Percentiles rank a stretch among this genome's conserved stretches.
phyloP scores from a whole-genome alignment of 53 echinoderm and acorn worm species.

The Stichopus horrens region DNA sequence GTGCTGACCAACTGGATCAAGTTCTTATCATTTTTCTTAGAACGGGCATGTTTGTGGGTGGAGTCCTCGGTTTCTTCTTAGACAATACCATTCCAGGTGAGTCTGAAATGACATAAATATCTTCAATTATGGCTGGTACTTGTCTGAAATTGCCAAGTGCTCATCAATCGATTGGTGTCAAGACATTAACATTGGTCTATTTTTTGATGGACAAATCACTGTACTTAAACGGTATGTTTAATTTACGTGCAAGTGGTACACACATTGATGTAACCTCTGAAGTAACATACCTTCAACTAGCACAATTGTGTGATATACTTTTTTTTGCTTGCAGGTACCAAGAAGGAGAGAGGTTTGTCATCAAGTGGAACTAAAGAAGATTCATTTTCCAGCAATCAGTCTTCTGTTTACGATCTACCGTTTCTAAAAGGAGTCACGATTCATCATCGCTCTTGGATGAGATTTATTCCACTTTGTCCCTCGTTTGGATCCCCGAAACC shows the following conservation, averaged over 20 bases:
- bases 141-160: too few species aligned
- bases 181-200: too few species aligned
- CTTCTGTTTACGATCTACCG: constrained; percentile 16
- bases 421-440: not conserved
- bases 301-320: too few species aligned
- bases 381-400: not conserved
- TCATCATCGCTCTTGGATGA: not conserved
- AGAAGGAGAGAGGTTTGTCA: not conserved
- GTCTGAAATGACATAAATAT: not conserved
- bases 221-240: too few species aligned
- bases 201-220: too few species aligned
- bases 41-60: constrained; percentile 69
- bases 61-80: constrained; percentile 46
- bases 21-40: constrained; percentile 51
- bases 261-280: too few species aligned
- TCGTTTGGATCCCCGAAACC: not conserved
- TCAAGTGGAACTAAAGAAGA: not conserved
- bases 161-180: too few species aligned
- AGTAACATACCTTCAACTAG: too few species aligned
- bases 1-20: constrained; percentile 55
- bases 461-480: constrained; percentile 20
- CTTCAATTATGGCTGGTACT: too few species aligned
- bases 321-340: not conserved
- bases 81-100: constrained; percentile 72
- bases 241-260: too few species aligned